Base-by-base conservation (phyloP, 2,113 vertebrate species). In the Sturnira hondurensis region DNA sequence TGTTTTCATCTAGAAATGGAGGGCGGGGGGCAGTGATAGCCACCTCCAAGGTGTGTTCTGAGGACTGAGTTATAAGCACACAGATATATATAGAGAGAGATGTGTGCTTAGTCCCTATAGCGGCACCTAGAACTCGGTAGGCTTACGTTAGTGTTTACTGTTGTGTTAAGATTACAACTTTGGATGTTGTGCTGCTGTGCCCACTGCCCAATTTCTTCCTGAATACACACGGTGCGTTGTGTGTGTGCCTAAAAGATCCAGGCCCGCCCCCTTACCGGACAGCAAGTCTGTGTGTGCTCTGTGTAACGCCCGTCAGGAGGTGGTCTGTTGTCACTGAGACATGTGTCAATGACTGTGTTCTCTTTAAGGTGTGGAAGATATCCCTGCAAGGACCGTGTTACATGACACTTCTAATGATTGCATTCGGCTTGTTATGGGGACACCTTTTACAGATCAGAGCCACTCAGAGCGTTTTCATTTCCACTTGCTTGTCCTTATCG, bases 391-490 rank as follows among this genome's bases (percentile, higher is more conserved):
- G 99, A 26, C 99, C 99, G 0, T 99, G 99, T 91, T 99, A 98
- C 91, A 99, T 99, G 98, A 99, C 99, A 0, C 96, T 99, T 77
- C 97, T 99, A 92, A 99, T 99, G 99, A 98, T 99, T 83, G 99
- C 98, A 11, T 99, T 99, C 11, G 99, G 99, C 85, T 98, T 99
- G 70, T 41, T 99, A 0, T 99, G 99, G 99, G 99, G 99, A 65
- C 99, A 99, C 89, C 97, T 99, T 47, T 98, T 99, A n/a, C 98
- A 94, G 63, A 99, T 99, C 92, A 98, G 98, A 86, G 99, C 99
- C 94, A 98, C 99, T 4, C 99, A 99, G 98, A 99, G 99, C 0
- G 99, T 99, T 97, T 99, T 99, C 97, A 99, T 99, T 96, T 99
- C 99, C 56, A 99, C 99, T 36, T 99, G 99, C 97, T 98, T 99